Percentiles rank a stretch among this genome's conserved stretches.
phyloP scores from a whole-genome alignment of 2,797 vertebrate genomes.

The Clarias laeviceps region DNA sequence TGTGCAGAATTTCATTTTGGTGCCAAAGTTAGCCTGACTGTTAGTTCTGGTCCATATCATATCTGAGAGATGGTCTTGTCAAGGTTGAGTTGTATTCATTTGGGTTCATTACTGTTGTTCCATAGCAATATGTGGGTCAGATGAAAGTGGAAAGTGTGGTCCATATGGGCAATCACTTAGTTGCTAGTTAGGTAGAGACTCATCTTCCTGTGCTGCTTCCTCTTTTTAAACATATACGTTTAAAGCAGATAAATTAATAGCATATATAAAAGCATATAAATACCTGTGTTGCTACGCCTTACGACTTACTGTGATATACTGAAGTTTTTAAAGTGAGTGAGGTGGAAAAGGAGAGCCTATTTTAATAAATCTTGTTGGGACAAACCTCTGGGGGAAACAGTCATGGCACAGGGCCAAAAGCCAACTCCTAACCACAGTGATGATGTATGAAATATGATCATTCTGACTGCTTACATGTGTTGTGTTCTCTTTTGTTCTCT shows the following conservation, averaged over 20 bases:
- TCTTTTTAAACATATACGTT: neutral
- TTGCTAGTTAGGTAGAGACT: neutral
- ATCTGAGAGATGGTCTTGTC: constrained; percentile 8
- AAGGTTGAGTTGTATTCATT: constrained; percentile 1
- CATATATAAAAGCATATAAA: neutral
- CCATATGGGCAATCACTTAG: neutral
- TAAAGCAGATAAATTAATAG: too few species aligned
- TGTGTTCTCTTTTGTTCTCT: constrained; percentile 1
- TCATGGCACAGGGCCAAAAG: neutral
- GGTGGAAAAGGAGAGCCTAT: neutral
- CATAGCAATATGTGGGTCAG: neutral
- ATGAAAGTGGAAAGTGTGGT: constrained; percentile 12
- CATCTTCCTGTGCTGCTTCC: too few species aligned
- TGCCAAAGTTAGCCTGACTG: neutral
- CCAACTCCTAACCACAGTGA: neutral
- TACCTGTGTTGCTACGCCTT: neutral
- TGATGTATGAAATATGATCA: neutral
- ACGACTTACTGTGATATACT: neutral
- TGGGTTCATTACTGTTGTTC: constrained; percentile 4
- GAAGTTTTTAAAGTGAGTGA: neutral
- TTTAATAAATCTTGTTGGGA: neutral
- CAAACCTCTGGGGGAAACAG: neutral
- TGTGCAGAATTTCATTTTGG: neutral
- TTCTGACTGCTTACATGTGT: neutral
- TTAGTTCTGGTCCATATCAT: constrained; percentile 20